phyloP scores from a whole-genome alignment of 1,140 invertebrate genomes.

The Limonius californicus region DNA sequence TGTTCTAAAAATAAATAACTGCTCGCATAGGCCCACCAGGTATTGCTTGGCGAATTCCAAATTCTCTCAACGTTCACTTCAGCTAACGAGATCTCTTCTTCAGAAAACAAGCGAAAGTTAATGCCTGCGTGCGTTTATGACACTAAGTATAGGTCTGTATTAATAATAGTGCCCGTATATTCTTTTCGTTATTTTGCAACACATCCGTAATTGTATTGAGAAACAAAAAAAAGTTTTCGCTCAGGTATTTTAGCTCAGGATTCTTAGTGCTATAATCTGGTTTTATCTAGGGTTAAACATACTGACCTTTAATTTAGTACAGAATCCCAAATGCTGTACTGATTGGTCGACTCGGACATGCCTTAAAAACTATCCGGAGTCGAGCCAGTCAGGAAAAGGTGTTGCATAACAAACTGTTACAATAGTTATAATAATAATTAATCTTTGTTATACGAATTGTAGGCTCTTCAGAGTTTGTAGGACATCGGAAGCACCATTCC shows the following conservation, averaged over 20 bases:
- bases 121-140: neutral
- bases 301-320: neutral
- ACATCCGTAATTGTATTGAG: neutral
- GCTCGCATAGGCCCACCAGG: neutral
- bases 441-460: too few species aligned
- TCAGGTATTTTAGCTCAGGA: slow-evolving; percentile 16
- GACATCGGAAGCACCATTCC: too few species aligned
- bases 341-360: neutral
- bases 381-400: too few species aligned
- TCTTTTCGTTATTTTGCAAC: neutral
- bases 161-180: slow-evolving; percentile 10
- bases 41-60: neutral
- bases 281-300: neutral
- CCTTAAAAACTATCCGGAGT: neutral
- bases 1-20: neutral
- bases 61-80: neutral
- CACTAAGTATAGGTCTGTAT: neutral
- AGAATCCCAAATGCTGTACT: neutral
- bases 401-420: too few species aligned
- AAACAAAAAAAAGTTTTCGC: neutral
- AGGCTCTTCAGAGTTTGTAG: slow-evolving; percentile 17
- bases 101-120: neutral
- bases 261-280: neutral
- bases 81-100: too few species aligned
- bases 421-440: too few species aligned